Evolutionary conservation across 1,140 invertebrate species (phyloP).

Genomic region (Leptinotarsa undecemlineata): DNA sequence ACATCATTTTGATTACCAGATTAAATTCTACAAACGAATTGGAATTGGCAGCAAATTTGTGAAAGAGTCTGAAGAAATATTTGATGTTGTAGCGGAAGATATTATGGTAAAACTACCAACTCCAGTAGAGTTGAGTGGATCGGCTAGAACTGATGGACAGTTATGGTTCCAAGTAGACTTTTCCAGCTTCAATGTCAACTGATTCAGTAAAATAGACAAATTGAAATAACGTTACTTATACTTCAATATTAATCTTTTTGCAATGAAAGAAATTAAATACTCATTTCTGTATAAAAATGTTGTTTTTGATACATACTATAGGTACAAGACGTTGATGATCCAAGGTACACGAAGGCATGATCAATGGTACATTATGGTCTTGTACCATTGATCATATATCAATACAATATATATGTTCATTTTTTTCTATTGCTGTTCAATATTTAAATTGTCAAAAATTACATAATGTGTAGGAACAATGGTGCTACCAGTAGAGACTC

Average conservation of each 20-base stretch:
- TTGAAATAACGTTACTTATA: too few species aligned
- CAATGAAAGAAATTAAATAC: too few species aligned
- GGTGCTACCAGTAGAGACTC: background rate
- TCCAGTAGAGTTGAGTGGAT: background rate
- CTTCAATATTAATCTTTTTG: too few species aligned
- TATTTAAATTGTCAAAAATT: background rate
- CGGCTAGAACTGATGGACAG: too few species aligned
- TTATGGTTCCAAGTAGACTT: too few species aligned
- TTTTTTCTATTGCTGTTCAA: background rate
- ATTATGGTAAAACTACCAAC: background rate
- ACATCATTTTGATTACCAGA: too few species aligned
- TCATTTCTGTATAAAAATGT: background rate
- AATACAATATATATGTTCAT: background rate
- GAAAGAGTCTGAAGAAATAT: background rate
- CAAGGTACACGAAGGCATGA: background rate
- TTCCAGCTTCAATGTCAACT: too few species aligned
- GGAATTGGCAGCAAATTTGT: too few species aligned
- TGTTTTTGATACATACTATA: background rate
- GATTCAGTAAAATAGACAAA: too few species aligned
- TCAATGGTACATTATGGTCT: background rate
- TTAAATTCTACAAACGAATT: too few species aligned
- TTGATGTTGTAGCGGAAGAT: background rate
- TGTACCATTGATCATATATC: slow-evolving; percentile 3
- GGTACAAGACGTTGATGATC: background rate
- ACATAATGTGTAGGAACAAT: background rate